These are phyloP conservation scores for Dicrostonyx torquatus DNA, from an alignment of 2,797 vertebrate species.

Conservation along the genomic window DNA sequence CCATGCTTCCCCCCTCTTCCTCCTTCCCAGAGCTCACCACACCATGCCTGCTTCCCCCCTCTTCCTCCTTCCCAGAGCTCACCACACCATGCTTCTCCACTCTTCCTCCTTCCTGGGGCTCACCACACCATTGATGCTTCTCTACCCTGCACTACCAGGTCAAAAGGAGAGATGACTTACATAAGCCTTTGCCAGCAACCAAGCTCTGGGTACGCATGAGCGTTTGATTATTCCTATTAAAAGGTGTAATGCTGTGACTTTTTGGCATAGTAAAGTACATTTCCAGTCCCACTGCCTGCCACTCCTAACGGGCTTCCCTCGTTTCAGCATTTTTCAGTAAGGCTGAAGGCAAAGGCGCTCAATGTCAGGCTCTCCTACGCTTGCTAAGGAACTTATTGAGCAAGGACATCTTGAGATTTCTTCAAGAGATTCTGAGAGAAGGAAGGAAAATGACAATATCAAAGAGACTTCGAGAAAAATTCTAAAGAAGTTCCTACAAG, in stretches of 20 bases:
- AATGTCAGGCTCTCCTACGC: background rate
- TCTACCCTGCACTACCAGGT: background rate
- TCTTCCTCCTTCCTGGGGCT: too few relatives aligned
- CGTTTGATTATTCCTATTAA: background rate
- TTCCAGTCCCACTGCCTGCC: background rate
- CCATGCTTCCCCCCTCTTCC: too few relatives aligned
- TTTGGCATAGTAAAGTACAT: slow-evolving; percentile 16
- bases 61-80: too few relatives aligned
- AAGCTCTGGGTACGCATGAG: background rate
- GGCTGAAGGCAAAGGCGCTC: background rate
- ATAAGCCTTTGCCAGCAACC: background rate
- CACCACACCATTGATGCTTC: too few relatives aligned
- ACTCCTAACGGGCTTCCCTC: background rate
- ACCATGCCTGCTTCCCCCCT: background rate
- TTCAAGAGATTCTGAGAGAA: background rate
- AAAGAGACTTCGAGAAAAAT: background rate
- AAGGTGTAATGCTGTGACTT: background rate
- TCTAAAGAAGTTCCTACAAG: background rate
- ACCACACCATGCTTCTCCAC: too few relatives aligned
- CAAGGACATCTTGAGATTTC: background rate
- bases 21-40: too few relatives aligned
- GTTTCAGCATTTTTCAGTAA: background rate
- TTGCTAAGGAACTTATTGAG: background rate
- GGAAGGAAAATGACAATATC: background rate
- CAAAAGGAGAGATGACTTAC: background rate